Evolutionary conservation across 30 jellyfish, hydroid and myxozoan genomes (phyloP).

Genomic region (Hydractinia symbiolongicarpus): DNA sequence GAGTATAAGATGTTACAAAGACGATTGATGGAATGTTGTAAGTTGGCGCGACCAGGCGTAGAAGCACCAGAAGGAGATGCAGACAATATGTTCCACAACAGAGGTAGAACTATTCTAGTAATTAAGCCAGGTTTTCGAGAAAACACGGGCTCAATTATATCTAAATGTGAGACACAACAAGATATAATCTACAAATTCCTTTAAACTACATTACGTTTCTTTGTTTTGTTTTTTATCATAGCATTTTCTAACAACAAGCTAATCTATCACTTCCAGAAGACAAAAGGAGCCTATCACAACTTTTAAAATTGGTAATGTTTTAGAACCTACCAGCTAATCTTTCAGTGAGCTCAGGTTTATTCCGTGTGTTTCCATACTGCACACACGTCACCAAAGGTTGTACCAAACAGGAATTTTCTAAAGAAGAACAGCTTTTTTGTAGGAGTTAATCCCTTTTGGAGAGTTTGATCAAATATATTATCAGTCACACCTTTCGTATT

Average conservation of each 20-base stretch:
- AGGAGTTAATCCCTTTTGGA: no score
- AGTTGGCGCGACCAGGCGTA: conserved; percentile 56
- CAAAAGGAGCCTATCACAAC: no score
- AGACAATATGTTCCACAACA: conserved; percentile 67
- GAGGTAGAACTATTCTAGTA: conserved; percentile 62
- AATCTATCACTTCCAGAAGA: no score
- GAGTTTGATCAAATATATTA: no score
- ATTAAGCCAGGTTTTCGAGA: conserved; percentile 62
- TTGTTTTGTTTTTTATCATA: neutral
- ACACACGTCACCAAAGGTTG: conserved; percentile 82
- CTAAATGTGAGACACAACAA: conserved; percentile 30
- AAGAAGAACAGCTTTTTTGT: neutral
- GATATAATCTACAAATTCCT: neutral
- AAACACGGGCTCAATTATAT: conserved; percentile 58
- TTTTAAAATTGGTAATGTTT: no score
- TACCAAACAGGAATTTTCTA: conserved; percentile 59
- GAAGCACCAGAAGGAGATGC: conserved; percentile 68
- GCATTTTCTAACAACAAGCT: neutral
- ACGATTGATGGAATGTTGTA: conserved; percentile 54
- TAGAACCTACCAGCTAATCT: conserved; percentile 70
- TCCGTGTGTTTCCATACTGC: conserved; percentile 71
- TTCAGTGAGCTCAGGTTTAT: conserved; percentile 81
- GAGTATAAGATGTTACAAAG: conserved; percentile 52
- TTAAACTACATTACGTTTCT: no score
- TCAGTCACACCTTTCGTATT: no score